A percentile compares a stretch with the other conserved stretches of the same genome.
Conservation (phyloP, 2,797 vertebrate species). For the Micromesistius poutassou region DNA sequence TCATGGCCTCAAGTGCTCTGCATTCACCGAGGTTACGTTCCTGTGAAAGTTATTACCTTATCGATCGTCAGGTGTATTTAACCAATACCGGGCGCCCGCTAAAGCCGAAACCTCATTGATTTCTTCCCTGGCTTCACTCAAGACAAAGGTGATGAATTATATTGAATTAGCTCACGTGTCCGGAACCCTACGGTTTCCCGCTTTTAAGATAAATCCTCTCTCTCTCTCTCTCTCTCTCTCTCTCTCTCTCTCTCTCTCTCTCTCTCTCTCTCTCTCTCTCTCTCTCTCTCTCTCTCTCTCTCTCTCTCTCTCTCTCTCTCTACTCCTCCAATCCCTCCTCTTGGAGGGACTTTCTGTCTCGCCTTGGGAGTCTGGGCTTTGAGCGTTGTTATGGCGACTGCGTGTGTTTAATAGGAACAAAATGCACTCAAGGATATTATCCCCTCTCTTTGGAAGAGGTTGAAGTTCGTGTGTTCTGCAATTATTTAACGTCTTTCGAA, state of each 20-base stretch:
- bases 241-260: not conserved
- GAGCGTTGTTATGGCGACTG: slow-evolving; percentile 25
- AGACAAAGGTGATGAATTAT: slow-evolving; percentile 60
- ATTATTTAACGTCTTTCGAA: slow-evolving; percentile 39
- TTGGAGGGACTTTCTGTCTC: slow-evolving; percentile 4
- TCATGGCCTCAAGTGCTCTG: slow-evolving; percentile 14
- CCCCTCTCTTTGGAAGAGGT: slow-evolving; percentile 19
- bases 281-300: not conserved
- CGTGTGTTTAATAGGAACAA: not conserved
- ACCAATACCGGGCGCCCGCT: slow-evolving; percentile 48
- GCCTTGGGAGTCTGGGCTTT: slow-evolving; percentile 14
- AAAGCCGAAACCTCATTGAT: slow-evolving; percentile 61
- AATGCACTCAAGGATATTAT: slow-evolving; percentile 14
- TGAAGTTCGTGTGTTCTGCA: slow-evolving; percentile 21
- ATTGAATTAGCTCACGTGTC: slow-evolving; percentile 52
- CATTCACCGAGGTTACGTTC: slow-evolving; percentile 43
- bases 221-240: not conserved
- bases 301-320: slow-evolving; percentile 12
- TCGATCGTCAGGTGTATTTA: slow-evolving; percentile 68
- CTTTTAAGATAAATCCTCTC: slow-evolving; percentile 45
- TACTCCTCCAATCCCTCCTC: not conserved
- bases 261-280: slow-evolving; percentile 2
- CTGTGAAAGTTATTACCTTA: slow-evolving; percentile 63
- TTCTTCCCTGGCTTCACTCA: slow-evolving; percentile 39
- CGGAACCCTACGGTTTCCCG: slow-evolving; percentile 38